A percentile compares a stretch with the other conserved stretches of the same genome.
phyloP scores from a whole-genome alignment of 2,113 vertebrate genomes.

The Hiodon tergisus region DNA sequence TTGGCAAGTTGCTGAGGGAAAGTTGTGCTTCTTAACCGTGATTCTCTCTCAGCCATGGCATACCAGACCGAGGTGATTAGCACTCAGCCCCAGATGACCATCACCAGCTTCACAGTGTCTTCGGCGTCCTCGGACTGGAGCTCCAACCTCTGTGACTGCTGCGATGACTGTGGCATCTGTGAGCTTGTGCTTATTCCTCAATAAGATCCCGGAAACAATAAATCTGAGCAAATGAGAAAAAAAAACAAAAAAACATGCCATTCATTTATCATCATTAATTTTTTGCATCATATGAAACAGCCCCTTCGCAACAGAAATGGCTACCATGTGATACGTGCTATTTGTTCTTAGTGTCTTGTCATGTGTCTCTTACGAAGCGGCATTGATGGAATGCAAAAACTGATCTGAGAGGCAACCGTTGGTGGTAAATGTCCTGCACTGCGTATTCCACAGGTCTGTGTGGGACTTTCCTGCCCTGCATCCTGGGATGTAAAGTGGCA shows the following conservation, averaged over 20 bases:
- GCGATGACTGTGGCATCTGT: conserved; percentile 67
- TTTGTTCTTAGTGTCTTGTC: no score
- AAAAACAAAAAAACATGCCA: neutral
- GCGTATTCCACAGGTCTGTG: conserved; percentile 67
- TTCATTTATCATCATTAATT: no score
- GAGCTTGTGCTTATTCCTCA: conserved; percentile 21
- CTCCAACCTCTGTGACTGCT: conserved; percentile 61
- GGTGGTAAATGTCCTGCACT: neutral
- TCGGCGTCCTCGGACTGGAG: conserved; percentile 50
- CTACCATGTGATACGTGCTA: no score
- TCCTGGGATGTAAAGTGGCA: conserved; percentile 71
- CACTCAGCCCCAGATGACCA: conserved; percentile 53
- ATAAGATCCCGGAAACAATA: no score
- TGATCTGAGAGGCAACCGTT: neutral
- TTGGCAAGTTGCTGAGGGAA: neutral
- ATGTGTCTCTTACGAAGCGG: no score
- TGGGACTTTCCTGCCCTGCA: conserved; percentile 67
- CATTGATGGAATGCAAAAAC: no score
- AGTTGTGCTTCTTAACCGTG: neutral
- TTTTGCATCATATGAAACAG: no score
- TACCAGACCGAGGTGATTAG: conserved; percentile 57
- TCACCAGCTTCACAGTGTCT: conserved; percentile 49
- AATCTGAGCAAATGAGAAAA: neutral
- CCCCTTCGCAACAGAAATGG: no score
- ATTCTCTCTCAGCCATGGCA: conserved; percentile 47